Base-by-base conservation (phyloP, 1,140 invertebrate genomes). In the Pseudomyrmex cubaensis region DNA sequence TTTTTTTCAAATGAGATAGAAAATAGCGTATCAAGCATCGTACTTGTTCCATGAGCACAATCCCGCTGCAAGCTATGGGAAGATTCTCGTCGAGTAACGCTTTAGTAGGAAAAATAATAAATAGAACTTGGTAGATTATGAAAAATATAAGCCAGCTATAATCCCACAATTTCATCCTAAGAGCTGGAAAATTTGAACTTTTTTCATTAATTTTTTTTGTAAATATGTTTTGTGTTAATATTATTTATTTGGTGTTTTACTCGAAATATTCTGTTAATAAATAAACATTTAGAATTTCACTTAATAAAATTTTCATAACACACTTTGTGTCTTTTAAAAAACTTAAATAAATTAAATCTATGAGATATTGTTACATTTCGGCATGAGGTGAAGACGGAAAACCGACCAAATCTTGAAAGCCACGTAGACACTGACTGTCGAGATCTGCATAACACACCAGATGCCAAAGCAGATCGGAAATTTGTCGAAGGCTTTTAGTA, bases 21-120 rank as follows among this genome's bases (percentile, higher is more conserved):
- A 44, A 1, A 22, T 62, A 62, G 20, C 13, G 3, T 62, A 22
- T 62, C 66, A 85, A 50, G 54, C 50, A 67, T 52, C 69, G 73
- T 93, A 96, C 96, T 90, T 96, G 96, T 91, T 97, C 96, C 83
- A 95, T 94, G 3, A 96, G 87, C 56, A 97, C 72, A 5, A 96
- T 94, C 8, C 95, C 91, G 10, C 95, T 94, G 0, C 95, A 95
- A 20, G 95, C 96, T 17, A 96, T 95, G 4, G 96, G 96, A 9
- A 97, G 89, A 8, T 95, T 83, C 70, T 95, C 90, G 13, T 94
- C 87, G 0, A 96, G 80, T 7, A 96, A 87, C 54, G 94, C 90
- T 67, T 91, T 91, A 2, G 95, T 90, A 4, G 96, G 96, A 20
- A 96, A 85, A 52, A 94, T 88, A 1, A 96, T 87, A 74, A 96